Conservation (phyloP, 1,140 invertebrate genomes). For the Formica exsecta region DNA sequence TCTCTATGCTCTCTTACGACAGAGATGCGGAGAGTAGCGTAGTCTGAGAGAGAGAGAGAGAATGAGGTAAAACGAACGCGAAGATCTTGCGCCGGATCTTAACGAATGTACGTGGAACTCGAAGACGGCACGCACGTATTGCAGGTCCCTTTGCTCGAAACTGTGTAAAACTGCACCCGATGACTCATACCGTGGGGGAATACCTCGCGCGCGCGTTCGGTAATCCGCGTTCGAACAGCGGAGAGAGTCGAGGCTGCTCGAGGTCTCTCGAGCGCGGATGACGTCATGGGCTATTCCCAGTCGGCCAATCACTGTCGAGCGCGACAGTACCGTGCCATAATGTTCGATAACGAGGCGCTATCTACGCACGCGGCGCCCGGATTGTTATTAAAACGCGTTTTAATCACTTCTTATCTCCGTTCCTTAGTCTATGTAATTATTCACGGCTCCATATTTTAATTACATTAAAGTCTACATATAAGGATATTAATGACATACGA, state of each 20-base stretch:
- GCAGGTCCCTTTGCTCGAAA: conserved; percentile 74
- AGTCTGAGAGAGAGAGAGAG: neutral
- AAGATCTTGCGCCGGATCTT: neutral
- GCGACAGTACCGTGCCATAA: conserved; percentile 52
- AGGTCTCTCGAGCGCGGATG: conserved; percentile 51
- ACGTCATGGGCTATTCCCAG: conserved; percentile 74
- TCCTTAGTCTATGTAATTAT: neutral
- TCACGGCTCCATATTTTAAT: neutral
- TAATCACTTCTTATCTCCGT: neutral
- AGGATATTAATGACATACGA: neutral
- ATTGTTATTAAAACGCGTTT: neutral
- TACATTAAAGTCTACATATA: neutral
- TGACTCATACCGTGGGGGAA: conserved; percentile 85
- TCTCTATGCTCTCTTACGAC: conserved; percentile 11
- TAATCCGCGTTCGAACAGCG: conserved; percentile 60
- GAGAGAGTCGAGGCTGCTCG: conserved; percentile 50
- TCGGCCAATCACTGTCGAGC: conserved; percentile 65
- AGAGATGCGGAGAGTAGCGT: neutral
- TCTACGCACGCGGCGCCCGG: neutral
- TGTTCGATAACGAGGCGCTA: conserved; percentile 7
- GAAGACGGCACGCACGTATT: conserved; percentile 56
- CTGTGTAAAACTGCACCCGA: conserved; percentile 79
- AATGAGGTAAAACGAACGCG: neutral
- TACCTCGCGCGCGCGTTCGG: conserved; percentile 78
- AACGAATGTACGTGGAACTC: conserved; percentile 56